These are phyloP conservation scores for Pandemis heparana DNA, from an alignment of 2,888 invertebrate genomes.

Conservation along the genomic window DNA sequence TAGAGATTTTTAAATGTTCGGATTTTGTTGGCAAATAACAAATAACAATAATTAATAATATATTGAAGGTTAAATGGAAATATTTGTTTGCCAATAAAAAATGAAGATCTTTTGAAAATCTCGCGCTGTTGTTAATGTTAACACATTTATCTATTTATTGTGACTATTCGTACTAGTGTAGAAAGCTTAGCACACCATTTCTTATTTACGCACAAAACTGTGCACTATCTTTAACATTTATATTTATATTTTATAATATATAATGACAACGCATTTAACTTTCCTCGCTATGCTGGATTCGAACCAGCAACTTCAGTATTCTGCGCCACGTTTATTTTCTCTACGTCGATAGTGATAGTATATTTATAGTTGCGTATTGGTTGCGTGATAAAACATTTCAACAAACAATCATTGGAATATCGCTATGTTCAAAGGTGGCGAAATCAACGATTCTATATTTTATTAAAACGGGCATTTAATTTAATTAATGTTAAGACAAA, in stretches of 20 bases:
- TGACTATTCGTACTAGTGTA: neutral
- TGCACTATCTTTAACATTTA: neutral
- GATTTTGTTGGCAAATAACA: too few species aligned
- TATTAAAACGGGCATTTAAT: neutral
- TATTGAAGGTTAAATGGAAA: too few species aligned
- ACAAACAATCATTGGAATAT: neutral
- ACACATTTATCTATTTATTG: neutral
- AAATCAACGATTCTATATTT: neutral
- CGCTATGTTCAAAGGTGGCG: too few species aligned
- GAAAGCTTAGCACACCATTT: neutral
- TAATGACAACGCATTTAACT: neutral
- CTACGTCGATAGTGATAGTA: too few species aligned
- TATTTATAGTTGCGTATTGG: neutral
- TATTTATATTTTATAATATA: neutral
- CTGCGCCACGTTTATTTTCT: neutral
- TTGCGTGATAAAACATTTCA: too few species aligned
- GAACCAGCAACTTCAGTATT: neutral
- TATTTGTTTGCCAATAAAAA: too few species aligned
- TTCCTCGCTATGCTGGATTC: neutral
- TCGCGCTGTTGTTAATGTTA: too few species aligned
- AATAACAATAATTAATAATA: too few species aligned
- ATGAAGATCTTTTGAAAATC: too few species aligned
- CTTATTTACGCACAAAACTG: slow-evolving; percentile 5
- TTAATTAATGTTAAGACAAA: neutral
- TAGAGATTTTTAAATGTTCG: too few species aligned